Evolutionary conservation across 2,797 vertebrate species (phyloP), one percentile per base, ranked within the genome.

Genomic region (Diplodus puntazzo): DNA sequence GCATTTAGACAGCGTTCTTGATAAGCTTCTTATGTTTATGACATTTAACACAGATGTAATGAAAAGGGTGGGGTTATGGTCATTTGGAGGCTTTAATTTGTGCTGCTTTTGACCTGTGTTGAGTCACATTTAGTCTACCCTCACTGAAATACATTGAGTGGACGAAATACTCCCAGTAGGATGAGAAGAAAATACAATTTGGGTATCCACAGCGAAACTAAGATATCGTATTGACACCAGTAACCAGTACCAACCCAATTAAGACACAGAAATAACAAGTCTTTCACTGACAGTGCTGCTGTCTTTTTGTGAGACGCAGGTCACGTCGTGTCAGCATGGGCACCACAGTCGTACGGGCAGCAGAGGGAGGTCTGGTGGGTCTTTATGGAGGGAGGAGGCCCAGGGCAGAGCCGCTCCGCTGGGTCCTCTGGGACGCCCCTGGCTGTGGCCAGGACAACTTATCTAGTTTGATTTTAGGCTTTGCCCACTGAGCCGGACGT

Each of bases 401-500:
- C 54, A 16, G 87, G 82, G 69, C 80, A 68, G 84, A 73, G 69
- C 80, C 25, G 80, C 71, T 83, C 62, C 57, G 23, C 42, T 1
- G 63, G 77, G 43, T 80, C 69, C 77, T 27, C 48, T 66, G 91
- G 69, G 81, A 83, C 63, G 34, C 57, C 69, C 65, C 65, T 63
- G 77, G 64, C 73, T 69, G 54, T 3, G 52, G 39, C 59, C 67
- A 34, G 77, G 73, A 54, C 52, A 9, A 62, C 62, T 93, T 94
- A 95, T 95, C 89, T 89, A 82, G 45, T 72, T 70, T 50, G 63
- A 88, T 92, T 87, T 79, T 60, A 88, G 90, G 91, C 90, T 66
- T 81, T 88, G 88, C 82, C 93, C 89, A 80, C 83, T 20, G 64
- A 77, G 75, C 89, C 93, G 94, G 94, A 96, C 72, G 54, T 23